These are phyloP conservation scores for Smittia sp. DNA, from an alignment of 2,888 invertebrate genomes.

Conservation along the genomic window DNA sequence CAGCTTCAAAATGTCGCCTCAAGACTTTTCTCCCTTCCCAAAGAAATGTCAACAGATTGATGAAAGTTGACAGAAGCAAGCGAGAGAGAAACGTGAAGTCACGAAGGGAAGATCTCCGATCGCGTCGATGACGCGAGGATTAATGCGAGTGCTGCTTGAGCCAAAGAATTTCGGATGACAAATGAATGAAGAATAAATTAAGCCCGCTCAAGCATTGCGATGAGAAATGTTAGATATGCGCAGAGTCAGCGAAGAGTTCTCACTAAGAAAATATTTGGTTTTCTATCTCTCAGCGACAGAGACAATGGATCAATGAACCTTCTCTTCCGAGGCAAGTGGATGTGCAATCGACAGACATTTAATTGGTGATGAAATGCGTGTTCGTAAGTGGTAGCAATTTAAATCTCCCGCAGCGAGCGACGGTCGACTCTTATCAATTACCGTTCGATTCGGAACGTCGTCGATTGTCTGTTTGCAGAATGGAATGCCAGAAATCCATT, in stretches of 20 bases:
- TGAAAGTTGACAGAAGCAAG: neutral
- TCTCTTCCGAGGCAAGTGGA: neutral
- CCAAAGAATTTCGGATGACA: neutral
- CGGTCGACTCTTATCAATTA: conserved; percentile 13
- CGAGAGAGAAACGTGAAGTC: neutral
- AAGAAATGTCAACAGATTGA: neutral
- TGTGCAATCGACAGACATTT: neutral
- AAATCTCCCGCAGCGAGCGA: neutral
- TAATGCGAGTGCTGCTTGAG: neutral
- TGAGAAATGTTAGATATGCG: neutral
- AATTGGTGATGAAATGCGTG: conserved; percentile 24
- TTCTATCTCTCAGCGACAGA: neutral
- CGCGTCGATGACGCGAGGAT: neutral
- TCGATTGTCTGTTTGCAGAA: neutral
- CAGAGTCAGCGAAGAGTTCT: neutral
- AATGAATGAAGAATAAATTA: neutral
- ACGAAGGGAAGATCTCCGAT: neutral
- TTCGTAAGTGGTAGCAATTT: neutral
- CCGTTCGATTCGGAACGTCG: neutral
- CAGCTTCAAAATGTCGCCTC: neutral
- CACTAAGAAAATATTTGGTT: neutral
- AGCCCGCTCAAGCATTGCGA: neutral
- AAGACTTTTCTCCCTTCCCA: neutral
- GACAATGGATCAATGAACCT: conserved; percentile 16
- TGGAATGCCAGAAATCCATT: conserved; percentile 1